Evolutionary conservation across 2,113 vertebrate genomes (phyloP), one percentile per base, ranked within the genome.

Genomic region (Peucedramus taeniatus): DNA sequence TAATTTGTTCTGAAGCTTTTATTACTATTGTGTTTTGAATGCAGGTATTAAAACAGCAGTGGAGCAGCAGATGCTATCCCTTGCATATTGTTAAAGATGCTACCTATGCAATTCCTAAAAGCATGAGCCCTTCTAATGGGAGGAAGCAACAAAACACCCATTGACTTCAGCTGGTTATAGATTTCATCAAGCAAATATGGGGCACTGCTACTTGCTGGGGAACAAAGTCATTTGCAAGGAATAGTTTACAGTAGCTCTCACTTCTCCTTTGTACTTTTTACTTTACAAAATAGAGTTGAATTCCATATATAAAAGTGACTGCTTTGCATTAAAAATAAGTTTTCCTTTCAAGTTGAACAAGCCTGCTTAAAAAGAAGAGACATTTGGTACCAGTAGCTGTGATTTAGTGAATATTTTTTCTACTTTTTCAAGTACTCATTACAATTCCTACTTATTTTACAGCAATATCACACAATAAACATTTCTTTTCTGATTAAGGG

Each of bases 1-100:
- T 96, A 91, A 96, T 96, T 95, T 96, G 83, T 96, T 96, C 87
- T 96, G 94, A 97, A 96, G 94, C 95, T 96, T 97, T 97, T 96
- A 96, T 97, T 97, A 87, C 96, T 90, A 40, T 60, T 92, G 90
- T 96, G 94, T 96, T 96, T 95, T 90, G 91, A 93, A 93, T 93
- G 87, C 77, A 69, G 95, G 87, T 84, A 96, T 93, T 95, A 96
- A 96, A 97, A 59, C 91, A 95, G 90, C 84, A 39, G 88, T 77
- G 78, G 80, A 94, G 86, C 75, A 81, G 92, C 85, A 97, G 83
- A 92, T 71, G 82, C 93, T 93, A 27, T 75, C 91, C 90, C 86
- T 92, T 94, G 88, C 85, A 94, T 78, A 92, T 88, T 82, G 65
- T 82, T 92, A 35, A 93, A 95, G 88, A 93, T 94, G 93, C 95